These are phyloP conservation scores for Manis javanica DNA, from an alignment of 2,797 vertebrate species.

Conservation along the genomic window DNA sequence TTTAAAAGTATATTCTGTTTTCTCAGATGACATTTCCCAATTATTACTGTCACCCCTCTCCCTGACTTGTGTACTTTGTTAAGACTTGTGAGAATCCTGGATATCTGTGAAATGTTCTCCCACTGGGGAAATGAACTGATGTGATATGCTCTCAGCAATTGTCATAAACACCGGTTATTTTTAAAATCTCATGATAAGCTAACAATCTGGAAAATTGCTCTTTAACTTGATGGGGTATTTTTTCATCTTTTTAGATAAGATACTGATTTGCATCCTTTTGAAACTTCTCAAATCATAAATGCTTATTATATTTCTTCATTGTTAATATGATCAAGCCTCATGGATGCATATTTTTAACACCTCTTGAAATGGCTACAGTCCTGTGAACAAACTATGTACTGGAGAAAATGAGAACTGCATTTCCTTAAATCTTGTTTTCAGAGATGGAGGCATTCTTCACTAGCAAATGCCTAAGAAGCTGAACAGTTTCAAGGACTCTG, in stretches of 20 bases:
- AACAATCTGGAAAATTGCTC: constrained; percentile 57
- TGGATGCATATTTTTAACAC: constrained; percentile 30
- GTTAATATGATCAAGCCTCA: constrained; percentile 46
- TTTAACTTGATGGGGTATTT: constrained; percentile 61
- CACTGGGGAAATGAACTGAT: constrained; percentile 23
- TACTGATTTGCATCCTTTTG: constrained; percentile 68
- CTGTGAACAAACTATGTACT: constrained; percentile 65
- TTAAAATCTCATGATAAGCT: constrained; percentile 40
- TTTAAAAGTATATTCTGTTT: constrained; percentile 43
- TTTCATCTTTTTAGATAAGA: constrained; percentile 67
- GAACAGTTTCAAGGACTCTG: constrained; percentile 50
- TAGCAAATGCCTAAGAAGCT: constrained; percentile 20
- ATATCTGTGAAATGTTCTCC: constrained; percentile 47
- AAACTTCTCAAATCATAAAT: constrained; percentile 72
- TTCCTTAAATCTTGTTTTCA: constrained; percentile 59
- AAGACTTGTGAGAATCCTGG: constrained; percentile 52
- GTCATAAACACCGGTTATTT: constrained; percentile 48
- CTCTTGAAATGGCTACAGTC: constrained; percentile 62
- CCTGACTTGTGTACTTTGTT: not conserved
- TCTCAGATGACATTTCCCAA: constrained; percentile 46
- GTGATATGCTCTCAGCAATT: constrained; percentile 23
- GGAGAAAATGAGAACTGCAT: constrained; percentile 41
- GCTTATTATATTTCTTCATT: constrained; percentile 69
- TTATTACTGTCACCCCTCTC: not conserved
- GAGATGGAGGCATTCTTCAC: constrained; percentile 26